Evolutionary conservation across 2,797 vertebrate species (phyloP).

Genomic region (Sebastiscus tertius): DNA sequence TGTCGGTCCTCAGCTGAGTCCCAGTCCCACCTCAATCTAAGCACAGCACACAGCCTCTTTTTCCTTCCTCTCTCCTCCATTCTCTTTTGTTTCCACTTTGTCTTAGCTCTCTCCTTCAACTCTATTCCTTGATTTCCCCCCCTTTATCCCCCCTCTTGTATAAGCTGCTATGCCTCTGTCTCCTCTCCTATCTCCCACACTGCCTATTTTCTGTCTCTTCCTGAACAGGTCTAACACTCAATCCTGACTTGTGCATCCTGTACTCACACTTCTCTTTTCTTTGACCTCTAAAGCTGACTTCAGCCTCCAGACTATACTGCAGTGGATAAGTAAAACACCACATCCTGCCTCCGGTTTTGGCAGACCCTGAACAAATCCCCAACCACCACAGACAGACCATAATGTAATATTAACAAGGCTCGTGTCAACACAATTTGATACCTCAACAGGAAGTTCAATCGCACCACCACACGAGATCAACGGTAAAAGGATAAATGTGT

Average conservation of each 20-base stretch:
- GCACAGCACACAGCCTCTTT: too few species aligned
- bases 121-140: not conserved
- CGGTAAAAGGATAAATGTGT: slow-evolving; percentile 50
- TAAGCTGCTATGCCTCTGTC: slow-evolving; percentile 8
- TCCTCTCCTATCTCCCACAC: slow-evolving; percentile 8
- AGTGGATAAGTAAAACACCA: slow-evolving; percentile 24
- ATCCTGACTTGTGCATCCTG: slow-evolving; percentile 34
- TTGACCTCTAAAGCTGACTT: slow-evolving; percentile 35
- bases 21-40: too few species aligned
- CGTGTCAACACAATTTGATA: slow-evolving; percentile 42
- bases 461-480: slow-evolving; percentile 40
- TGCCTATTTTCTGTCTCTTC: slow-evolving; percentile 37
- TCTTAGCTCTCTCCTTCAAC: slow-evolving; percentile 37
- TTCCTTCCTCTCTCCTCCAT: not conserved
- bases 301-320: slow-evolving; percentile 20
- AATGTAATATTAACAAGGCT: slow-evolving; percentile 49
- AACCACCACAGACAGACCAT: not conserved
- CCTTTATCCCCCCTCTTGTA: slow-evolving; percentile 18
- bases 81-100: slow-evolving; percentile 49
- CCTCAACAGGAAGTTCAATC: slow-evolving; percentile 46
- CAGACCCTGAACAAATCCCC: slow-evolving; percentile 22
- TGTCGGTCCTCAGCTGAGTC: too few species aligned
- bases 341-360: slow-evolving; percentile 29
- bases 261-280: slow-evolving; percentile 31
- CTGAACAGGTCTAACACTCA: slow-evolving; percentile 33